A percentile compares a stretch with the other conserved stretches of the same genome.
Conservation (phyloP, 2,113 vertebrate genomes). For the Picathartes gymnocephalus region DNA sequence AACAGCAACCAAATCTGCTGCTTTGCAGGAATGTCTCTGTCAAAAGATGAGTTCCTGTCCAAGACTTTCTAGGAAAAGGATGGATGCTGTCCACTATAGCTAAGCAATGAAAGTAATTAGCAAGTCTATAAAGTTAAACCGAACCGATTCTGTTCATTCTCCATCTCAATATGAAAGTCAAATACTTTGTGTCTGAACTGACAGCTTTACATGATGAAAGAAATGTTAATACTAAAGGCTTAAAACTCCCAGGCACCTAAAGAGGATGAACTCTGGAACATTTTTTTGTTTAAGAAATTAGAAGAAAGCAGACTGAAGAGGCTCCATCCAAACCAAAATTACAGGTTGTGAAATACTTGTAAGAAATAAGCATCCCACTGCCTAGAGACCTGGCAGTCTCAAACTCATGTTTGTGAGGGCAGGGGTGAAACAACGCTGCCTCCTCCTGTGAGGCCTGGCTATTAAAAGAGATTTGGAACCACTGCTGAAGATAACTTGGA, state of each 20-base stretch:
- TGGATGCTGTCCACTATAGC: not conserved
- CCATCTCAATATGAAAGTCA: not conserved
- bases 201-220: not conserved
- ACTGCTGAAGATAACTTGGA: not conserved
- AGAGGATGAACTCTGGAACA: not conserved
- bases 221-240: not conserved
- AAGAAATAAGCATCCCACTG: not conserved
- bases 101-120: not conserved
- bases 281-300: not conserved
- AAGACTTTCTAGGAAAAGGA: not conserved
- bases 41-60: not conserved
- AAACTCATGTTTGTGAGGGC: not conserved
- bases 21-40: not conserved
- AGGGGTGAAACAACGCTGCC: not conserved
- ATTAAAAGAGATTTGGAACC: not conserved
- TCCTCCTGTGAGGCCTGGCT: not conserved
- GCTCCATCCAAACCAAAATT: constrained; percentile 11
- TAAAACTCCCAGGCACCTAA: not conserved
- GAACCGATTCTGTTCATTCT: not conserved
- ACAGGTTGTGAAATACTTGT: not conserved
- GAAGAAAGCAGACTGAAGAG: not conserved
- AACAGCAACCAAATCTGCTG: not conserved
- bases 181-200: not conserved
- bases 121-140: not conserved
- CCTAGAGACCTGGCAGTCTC: not conserved